Evolutionary conservation across 92 coral and sea anemone species (phyloP).

Genomic region (Palythoa grandiflora): DNA sequence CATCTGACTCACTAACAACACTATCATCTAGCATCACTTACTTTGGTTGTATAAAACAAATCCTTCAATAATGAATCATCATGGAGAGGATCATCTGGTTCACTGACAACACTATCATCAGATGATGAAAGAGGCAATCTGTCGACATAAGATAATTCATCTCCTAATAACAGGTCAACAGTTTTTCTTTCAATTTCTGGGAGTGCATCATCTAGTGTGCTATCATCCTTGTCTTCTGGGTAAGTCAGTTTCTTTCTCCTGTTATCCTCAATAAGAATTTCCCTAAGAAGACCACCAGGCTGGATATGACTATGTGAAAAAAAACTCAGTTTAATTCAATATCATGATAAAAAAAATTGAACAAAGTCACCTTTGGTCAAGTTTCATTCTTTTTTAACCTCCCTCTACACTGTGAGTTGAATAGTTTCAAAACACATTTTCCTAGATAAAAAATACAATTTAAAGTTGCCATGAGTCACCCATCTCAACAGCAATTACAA

Average conservation of each 20-base stretch:
- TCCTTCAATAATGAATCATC: slow-evolving; percentile 92
- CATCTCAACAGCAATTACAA: too few relatives aligned
- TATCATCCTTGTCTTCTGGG: slow-evolving; percentile 34
- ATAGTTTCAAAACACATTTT: too few relatives aligned
- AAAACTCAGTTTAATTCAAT: background rate
- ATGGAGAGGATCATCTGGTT: slow-evolving; percentile 86
- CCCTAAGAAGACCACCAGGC: slow-evolving; percentile 86
- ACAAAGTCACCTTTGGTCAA: too few relatives aligned
- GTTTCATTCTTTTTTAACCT: too few relatives aligned
- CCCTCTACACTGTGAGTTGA: too few relatives aligned
- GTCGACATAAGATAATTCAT: slow-evolving; percentile 63
- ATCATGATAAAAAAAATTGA: background rate
- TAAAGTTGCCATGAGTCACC: too few relatives aligned
- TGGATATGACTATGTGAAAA: slow-evolving; percentile 63
- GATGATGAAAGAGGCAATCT: slow-evolving; percentile 64
- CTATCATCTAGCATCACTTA: slow-evolving; percentile 64
- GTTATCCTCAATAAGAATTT: slow-evolving; percentile 69
- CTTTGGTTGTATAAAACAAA: slow-evolving; percentile 85
- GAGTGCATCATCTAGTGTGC: slow-evolving; percentile 45
- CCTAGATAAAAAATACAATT: too few relatives aligned
- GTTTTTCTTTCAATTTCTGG: slow-evolving; percentile 68
- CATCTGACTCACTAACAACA: slow-evolving; percentile 86
- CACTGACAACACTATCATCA: slow-evolving; percentile 79
- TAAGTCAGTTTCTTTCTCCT: slow-evolving; percentile 13
- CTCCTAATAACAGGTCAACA: slow-evolving; percentile 82